Conservation (phyloP, 1,140 invertebrate genomes). For the Scaptomyza hsui region DNA sequence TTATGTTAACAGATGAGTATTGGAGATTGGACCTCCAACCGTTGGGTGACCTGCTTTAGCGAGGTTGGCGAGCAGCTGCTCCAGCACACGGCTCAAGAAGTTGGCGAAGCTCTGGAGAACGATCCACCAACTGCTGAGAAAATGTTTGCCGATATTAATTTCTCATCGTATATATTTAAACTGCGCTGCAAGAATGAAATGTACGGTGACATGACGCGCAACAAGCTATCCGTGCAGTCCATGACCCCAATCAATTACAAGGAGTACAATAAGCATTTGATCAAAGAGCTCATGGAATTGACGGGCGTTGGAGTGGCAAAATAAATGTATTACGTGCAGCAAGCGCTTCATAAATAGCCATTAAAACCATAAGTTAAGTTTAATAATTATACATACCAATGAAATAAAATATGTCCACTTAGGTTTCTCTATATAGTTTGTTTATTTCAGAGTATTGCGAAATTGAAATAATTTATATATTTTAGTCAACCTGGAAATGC, state of each 20-base stretch:
- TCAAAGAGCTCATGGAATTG: constrained; percentile 87
- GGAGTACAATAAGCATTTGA: constrained; percentile 89
- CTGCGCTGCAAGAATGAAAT: constrained; percentile 94
- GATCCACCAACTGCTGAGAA: constrained; percentile 86
- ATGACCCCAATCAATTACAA: constrained; percentile 90
- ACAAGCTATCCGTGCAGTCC: constrained; percentile 90
- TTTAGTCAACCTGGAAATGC: background rate
- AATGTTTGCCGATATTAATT: constrained; percentile 90
- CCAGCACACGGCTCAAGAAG: constrained; percentile 90
- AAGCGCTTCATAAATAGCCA: constrained; percentile 7
- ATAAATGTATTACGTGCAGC: constrained; percentile 30
- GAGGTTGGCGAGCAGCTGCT: constrained; percentile 93
- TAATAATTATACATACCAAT: constrained; percentile 14
- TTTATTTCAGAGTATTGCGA: background rate
- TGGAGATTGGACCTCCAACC: constrained; percentile 91
- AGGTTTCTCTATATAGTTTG: background rate
- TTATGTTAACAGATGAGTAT: constrained; percentile 87
- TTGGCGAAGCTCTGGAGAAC: constrained; percentile 89
- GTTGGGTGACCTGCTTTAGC: constrained; percentile 96
- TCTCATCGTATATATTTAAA: constrained; percentile 92
- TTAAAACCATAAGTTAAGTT: constrained; percentile 16
- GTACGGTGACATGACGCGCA: constrained; percentile 94
- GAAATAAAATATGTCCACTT: constrained; percentile 5
- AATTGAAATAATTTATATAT: background rate
- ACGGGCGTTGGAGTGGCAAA: constrained; percentile 85